A percentile compares a stretch with the other conserved stretches of the same genome.
phyloP scores from a whole-genome alignment of 2,888 invertebrate species.

The Sepiola atlantica region DNA sequence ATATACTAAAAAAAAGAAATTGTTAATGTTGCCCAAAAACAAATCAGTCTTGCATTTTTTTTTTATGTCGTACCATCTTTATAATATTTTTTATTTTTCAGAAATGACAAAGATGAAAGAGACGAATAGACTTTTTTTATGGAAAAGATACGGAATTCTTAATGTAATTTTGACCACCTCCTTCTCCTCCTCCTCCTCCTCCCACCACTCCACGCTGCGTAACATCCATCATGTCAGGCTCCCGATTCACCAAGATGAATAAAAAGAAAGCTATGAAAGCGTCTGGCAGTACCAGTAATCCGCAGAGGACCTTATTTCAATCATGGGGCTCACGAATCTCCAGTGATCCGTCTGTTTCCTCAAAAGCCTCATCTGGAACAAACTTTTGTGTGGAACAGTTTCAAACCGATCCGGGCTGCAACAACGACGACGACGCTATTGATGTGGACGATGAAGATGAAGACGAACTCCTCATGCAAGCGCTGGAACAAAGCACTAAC shows the following conservation, averaged over 20 bases:
- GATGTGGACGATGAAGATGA: neutral
- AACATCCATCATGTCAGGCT: neutral
- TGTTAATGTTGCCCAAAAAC: too few relatives aligned
- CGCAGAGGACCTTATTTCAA: conserved; percentile 32
- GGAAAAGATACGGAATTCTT: too few relatives aligned
- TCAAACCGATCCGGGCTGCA: neutral
- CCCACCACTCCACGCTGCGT: neutral
- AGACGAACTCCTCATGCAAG: neutral
- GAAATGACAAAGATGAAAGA: too few relatives aligned
- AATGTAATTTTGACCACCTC: too few relatives aligned
- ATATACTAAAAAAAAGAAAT: too few relatives aligned
- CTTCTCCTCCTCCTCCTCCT: too few relatives aligned
- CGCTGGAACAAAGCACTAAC: neutral
- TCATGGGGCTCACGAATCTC: neutral
- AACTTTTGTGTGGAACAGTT: neutral
- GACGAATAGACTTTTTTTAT: too few relatives aligned
- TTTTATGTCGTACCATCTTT: too few relatives aligned
- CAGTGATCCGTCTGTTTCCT: neutral
- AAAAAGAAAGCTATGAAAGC: neutral
- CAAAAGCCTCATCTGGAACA: neutral
- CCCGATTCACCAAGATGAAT: neutral
- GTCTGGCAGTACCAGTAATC: neutral
- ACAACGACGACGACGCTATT: neutral
- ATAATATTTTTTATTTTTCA: too few relatives aligned
- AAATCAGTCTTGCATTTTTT: too few relatives aligned